Evolutionary conservation across 30 jellyfish, hydroid and myxozoan species (phyloP).

Genomic region (Hydra vulgaris): DNA sequence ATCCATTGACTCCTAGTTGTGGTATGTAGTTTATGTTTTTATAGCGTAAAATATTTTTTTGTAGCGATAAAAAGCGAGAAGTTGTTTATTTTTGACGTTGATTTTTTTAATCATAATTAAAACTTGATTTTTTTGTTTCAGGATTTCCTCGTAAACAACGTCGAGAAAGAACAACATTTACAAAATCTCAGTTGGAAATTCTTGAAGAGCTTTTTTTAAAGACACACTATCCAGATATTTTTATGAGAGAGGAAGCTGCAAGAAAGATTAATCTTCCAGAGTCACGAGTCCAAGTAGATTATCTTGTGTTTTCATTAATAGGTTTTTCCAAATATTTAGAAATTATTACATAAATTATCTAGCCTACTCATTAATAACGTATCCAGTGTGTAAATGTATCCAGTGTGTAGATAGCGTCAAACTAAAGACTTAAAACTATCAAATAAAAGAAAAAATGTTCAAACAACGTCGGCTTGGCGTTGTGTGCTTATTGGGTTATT

Average conservation of each 20-base stretch:
- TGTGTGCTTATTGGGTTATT: too few species aligned
- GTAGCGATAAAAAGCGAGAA: too few species aligned
- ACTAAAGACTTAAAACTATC: too few species aligned
- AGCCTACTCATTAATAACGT: too few species aligned
- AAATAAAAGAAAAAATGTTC: too few species aligned
- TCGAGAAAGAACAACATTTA: constrained; percentile 98
- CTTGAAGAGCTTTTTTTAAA: constrained; percentile 88
- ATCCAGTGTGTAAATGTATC: too few species aligned
- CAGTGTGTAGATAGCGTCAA: too few species aligned
- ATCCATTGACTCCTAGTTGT: constrained; percentile 95
- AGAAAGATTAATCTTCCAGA: constrained; percentile 96
- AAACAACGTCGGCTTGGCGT: too few species aligned
- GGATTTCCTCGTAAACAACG: constrained; percentile 98
- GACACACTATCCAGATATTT: constrained; percentile 97
- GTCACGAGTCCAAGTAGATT: constrained; percentile 94
- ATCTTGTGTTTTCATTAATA: neutral
- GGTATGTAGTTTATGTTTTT: constrained; percentile 38
- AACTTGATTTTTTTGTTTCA: neutral
- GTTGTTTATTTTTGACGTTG: too few species aligned
- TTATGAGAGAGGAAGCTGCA: constrained; percentile 99
- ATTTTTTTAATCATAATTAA: too few species aligned
- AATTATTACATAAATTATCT: too few species aligned
- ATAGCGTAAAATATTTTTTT: neutral
- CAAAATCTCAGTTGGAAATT: constrained; percentile 93
- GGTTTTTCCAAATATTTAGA: too few species aligned